Conservation (phyloP, 2,113 vertebrate species). For the Sturnus vulgaris region DNA sequence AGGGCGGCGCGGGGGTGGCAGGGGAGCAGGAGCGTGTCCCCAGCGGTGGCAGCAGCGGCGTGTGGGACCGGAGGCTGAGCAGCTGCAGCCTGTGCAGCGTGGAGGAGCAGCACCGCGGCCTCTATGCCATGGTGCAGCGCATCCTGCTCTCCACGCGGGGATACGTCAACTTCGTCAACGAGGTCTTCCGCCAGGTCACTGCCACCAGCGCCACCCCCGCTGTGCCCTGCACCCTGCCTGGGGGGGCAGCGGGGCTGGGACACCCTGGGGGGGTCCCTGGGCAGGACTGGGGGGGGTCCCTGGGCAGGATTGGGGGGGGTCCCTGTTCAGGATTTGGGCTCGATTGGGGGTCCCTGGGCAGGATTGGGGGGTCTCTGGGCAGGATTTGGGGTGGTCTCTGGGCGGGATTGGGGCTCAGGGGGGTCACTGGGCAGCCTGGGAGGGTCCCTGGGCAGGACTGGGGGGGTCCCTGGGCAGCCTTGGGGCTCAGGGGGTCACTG, state of each 20-base stretch:
- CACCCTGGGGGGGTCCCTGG: no score
- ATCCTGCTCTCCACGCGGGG: conserved; percentile 92
- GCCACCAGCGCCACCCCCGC: background rate
- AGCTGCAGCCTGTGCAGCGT: conserved; percentile 92
- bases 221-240: rapidly evolving
- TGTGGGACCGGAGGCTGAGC: conserved; percentile 87
- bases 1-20: background rate
- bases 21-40: conserved; percentile 83
- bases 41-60: conserved; percentile 89
- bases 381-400: no score
- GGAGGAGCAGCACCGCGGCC: conserved; percentile 86
- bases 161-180: conserved; percentile 96
- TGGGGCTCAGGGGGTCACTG: no score
- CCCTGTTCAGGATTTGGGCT: no score
- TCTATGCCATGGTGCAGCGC: conserved; percentile 93
- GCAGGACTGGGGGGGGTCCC: no score
- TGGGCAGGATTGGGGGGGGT: no score
- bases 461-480: no score
- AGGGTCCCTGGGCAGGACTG: no score
- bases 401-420: no score
- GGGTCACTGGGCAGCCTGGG: no score
- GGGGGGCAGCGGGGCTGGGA: background rate
- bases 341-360: no score
- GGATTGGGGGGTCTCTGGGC: no score
- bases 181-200: conserved; percentile 93